Conservation (phyloP, 2,797 vertebrate species). For the Mycteria americana region DNA sequence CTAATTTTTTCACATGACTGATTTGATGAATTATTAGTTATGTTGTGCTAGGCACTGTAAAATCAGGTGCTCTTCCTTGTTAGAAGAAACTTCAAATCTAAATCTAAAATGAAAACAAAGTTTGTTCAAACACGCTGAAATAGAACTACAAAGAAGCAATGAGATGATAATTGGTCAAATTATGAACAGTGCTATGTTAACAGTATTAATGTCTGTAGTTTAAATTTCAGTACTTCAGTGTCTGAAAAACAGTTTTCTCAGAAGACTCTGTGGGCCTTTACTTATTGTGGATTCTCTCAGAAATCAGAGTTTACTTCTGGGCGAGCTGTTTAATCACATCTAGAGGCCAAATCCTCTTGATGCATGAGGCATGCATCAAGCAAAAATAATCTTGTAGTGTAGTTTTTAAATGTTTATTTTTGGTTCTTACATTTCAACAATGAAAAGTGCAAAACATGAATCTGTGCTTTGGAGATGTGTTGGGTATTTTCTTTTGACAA, state of each 20-base stretch:
- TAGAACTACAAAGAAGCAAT: neutral
- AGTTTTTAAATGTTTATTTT: neutral
- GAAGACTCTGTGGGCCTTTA: neutral
- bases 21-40: neutral
- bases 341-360: neutral
- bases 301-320: neutral
- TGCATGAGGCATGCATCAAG: neutral
- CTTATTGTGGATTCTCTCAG: neutral
- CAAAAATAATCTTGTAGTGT: neutral
- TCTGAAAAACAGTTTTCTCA: neutral
- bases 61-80: neutral
- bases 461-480: neutral
- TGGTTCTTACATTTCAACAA: neutral
- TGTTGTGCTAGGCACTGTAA: neutral
- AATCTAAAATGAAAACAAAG: neutral
- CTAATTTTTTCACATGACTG: neutral
- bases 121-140: neutral
- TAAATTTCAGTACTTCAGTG: neutral
- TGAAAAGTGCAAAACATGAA: neutral
- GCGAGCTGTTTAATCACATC: neutral
- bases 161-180: neutral
- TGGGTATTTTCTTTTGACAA: neutral
- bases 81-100: neutral
- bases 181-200: neutral
- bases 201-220: neutral